phyloP scores from a whole-genome alignment of 2,888 invertebrate species.

The Parnassius apollo region DNA sequence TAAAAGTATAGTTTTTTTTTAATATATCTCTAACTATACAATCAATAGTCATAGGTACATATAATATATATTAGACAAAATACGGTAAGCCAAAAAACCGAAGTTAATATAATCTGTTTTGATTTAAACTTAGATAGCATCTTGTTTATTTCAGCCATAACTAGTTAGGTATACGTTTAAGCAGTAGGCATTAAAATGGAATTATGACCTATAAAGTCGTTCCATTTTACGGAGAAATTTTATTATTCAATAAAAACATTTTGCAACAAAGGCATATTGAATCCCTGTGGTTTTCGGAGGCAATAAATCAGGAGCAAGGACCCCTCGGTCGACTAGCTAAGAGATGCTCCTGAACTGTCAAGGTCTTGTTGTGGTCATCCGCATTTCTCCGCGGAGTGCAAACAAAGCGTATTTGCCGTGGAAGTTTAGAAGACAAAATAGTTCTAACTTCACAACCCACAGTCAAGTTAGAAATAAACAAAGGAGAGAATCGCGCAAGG shows the following conservation, averaged over 20 bases:
- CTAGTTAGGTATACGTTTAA: slow-evolving; percentile 31
- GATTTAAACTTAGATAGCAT: slow-evolving; percentile 16
- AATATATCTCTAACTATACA: too few species aligned
- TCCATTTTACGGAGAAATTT: slow-evolving; percentile 75
- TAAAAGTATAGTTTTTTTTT: too few species aligned
- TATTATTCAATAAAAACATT: slow-evolving; percentile 78
- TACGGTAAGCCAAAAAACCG: background rate
- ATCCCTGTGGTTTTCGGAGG: slow-evolving; percentile 73
- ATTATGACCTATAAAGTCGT: slow-evolving; percentile 76
- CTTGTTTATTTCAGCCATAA: slow-evolving; percentile 43
- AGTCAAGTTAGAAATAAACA: slow-evolving; percentile 10
- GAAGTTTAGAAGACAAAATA: slow-evolving; percentile 32
- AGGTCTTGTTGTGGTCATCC: slow-evolving; percentile 70
- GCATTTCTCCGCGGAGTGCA: slow-evolving; percentile 51
- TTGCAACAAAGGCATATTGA: slow-evolving; percentile 76
- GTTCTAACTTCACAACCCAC: slow-evolving; percentile 19
- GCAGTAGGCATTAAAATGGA: slow-evolving; percentile 57
- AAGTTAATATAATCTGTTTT: background rate
- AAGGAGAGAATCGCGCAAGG: background rate
- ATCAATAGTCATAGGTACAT: too few species aligned
- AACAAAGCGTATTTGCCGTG: slow-evolving; percentile 44
- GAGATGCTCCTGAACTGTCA: slow-evolving; percentile 73
- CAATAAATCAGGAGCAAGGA: slow-evolving; percentile 77
- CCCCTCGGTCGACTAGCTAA: slow-evolving; percentile 51
- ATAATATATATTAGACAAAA: too few species aligned